Conservation (phyloP, 2,888 invertebrate species). For the Tigriopus californicus region DNA sequence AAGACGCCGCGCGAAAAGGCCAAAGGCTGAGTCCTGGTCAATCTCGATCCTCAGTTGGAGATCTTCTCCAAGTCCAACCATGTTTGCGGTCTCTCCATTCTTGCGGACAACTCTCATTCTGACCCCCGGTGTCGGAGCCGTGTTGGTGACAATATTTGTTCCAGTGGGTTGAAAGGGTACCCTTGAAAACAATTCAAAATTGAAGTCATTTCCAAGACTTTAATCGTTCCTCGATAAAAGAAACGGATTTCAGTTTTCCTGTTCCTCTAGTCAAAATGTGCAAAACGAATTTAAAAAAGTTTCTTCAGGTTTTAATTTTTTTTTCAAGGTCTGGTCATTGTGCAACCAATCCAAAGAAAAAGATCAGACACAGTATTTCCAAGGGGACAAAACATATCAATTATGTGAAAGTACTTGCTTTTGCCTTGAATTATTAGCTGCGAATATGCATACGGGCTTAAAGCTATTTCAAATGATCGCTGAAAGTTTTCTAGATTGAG, state of each 20-base stretch:
- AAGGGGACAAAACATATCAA: no score
- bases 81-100: conserved; percentile 28
- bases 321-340: no score
- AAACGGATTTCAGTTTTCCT: background rate
- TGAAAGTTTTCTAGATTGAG: no score
- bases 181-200: conserved; percentile 20
- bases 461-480: no score
- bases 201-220: background rate
- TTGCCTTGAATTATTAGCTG: no score
- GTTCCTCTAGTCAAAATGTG: background rate
- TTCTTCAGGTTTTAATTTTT: no score
- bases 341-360: no score
- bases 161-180: conserved; percentile 27
- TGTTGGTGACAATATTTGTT: conserved; percentile 30
- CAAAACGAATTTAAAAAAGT: background rate
- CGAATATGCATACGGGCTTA: no score
- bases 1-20: conserved; percentile 30
- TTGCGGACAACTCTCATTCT: conserved; percentile 29
- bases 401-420: no score
- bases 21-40: conserved; percentile 29
- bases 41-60: conserved; percentile 29
- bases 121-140: conserved; percentile 30
- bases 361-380: no score
- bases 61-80: conserved; percentile 30
- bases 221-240: no score